These are phyloP conservation scores for Ephialtes manifestator DNA, from an alignment of 2,888 invertebrate species.

Conservation along the genomic window DNA sequence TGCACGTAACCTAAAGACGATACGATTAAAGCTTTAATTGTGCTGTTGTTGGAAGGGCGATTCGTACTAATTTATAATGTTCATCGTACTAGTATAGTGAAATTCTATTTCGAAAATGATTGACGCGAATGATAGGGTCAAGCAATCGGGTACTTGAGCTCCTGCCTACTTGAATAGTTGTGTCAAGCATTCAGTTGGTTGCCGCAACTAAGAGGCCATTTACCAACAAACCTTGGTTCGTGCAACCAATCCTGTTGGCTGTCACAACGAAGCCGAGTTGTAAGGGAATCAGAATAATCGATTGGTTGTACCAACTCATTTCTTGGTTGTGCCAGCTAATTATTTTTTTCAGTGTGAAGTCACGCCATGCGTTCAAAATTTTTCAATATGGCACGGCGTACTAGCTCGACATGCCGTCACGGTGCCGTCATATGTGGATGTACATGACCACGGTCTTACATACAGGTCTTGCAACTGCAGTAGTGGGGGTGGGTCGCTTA, in stretches of 20 bases:
- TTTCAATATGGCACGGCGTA: no score
- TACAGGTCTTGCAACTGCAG: no score
- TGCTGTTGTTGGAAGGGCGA: neutral
- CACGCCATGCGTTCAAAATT: no score
- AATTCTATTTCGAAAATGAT: neutral
- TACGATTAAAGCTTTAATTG: neutral
- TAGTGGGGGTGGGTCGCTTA: no score
- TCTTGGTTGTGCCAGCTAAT: neutral
- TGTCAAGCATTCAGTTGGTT: neutral
- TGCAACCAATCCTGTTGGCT: neutral
- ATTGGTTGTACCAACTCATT: neutral
- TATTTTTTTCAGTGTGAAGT: constrained; percentile 14
- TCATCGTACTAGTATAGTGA: neutral
- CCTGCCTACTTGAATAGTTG: neutral
- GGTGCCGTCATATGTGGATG: no score
- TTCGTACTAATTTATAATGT: neutral
- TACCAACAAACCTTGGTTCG: neutral
- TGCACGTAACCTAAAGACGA: neutral
- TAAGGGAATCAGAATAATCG: neutral
- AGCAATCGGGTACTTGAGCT: neutral
- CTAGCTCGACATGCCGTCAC: no score
- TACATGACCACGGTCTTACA: no score
- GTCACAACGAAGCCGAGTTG: neutral
- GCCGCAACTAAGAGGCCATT: neutral
- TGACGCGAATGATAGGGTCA: neutral